These are phyloP conservation scores for Lepus europaeus DNA, from an alignment of 2,113 vertebrate species.

Conservation along the genomic window DNA sequence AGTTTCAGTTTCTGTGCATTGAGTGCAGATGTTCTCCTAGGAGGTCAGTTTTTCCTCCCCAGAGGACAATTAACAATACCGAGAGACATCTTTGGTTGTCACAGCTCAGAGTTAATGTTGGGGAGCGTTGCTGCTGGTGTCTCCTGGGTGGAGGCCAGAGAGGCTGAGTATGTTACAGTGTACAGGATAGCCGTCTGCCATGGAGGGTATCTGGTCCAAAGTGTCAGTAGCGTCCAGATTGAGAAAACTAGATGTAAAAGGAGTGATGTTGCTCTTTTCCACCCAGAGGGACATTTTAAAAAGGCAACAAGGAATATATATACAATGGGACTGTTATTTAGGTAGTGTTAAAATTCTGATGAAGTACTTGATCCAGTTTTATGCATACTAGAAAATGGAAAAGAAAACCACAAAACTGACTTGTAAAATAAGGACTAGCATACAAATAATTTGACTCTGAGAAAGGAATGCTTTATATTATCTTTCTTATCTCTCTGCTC, in stretches of 20 bases:
- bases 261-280: constrained; percentile 40
- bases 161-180: background rate
- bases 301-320: background rate
- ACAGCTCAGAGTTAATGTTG: background rate
- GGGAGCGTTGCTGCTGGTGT: background rate
- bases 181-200: background rate
- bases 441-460: constrained; percentile 62
- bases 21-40: constrained; percentile 43
- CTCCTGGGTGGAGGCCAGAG: background rate
- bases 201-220: background rate
- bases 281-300: constrained; percentile 4
- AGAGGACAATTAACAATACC: constrained; percentile 8
- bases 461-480: constrained; percentile 78
- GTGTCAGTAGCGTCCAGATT: constrained; percentile 22
- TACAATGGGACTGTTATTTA: constrained; percentile 32
- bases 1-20: constrained; percentile 38
- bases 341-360: constrained; percentile 69
- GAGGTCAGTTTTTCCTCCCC: constrained; percentile 1
- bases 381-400: constrained; percentile 67
- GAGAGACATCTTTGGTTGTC: constrained; percentile 40
- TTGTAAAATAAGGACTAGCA: constrained; percentile 58
- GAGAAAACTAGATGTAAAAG: background rate
- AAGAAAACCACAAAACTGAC: constrained; percentile 55
- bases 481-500: constrained; percentile 79
- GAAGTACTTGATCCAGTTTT: constrained; percentile 77